These are phyloP conservation scores for Dendrolimus punctatus DNA, from an alignment of 1,140 invertebrate species.

Conservation along the genomic window DNA sequence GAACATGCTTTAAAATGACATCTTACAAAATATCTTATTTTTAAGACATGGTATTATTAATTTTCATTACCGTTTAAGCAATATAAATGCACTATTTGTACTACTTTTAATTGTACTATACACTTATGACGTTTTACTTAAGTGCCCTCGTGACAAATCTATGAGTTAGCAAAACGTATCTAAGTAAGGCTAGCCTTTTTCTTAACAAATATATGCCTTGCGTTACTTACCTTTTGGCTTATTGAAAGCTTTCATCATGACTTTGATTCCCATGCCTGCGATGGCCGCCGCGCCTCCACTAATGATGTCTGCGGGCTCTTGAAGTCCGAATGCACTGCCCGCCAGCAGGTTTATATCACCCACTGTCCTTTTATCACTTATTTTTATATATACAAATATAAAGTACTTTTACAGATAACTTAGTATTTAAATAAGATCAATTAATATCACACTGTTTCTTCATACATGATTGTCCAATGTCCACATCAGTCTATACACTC, in stretches of 20 bases:
- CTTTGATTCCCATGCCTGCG: conserved; percentile 73
- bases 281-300: conserved; percentile 50
- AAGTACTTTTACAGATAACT: conserved; percentile 24
- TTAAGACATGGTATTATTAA: too few species aligned
- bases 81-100: neutral
- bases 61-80: neutral
- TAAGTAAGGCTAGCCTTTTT: too few species aligned
- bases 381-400: conserved; percentile 29
- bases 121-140: too few species aligned
- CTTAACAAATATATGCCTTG: neutral
- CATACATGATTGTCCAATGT: conserved; percentile 20
- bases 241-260: conserved; percentile 73
- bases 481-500: conserved; percentile 55
- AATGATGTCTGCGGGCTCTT: conserved; percentile 32
- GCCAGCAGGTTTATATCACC: conserved; percentile 19
- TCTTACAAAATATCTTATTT: too few species aligned
- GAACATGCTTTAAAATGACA: too few species aligned
- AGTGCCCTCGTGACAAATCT: too few species aligned
- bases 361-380: conserved; percentile 27
- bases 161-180: too few species aligned
- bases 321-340: conserved; percentile 22
- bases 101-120: neutral
- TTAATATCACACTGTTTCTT: conserved; percentile 59
- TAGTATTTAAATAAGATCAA: conserved; percentile 52
- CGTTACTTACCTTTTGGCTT: conserved; percentile 68